Evolutionary conservation across 1,140 invertebrate genomes (phyloP).

Genomic region (Plutomurus gul): DNA sequence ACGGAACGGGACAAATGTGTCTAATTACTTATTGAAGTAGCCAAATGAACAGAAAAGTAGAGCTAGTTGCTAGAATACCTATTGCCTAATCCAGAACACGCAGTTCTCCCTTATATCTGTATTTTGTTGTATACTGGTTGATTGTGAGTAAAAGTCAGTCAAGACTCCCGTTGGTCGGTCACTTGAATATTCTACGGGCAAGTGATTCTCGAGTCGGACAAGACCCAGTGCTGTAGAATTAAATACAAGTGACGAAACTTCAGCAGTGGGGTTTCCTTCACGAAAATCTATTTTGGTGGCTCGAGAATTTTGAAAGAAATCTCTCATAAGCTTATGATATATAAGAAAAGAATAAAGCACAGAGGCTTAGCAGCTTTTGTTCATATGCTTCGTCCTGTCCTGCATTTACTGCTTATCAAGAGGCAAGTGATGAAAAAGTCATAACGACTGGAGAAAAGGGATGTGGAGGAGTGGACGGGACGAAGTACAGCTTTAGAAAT

Average conservation of each 20-base stretch:
- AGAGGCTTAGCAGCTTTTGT: not conserved
- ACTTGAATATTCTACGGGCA: not conserved
- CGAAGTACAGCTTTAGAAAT: not conserved
- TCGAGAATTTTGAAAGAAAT: not conserved
- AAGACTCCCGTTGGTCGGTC: no score
- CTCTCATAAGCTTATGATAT: not conserved
- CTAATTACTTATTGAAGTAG: conserved; percentile 33
- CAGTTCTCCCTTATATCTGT: no score
- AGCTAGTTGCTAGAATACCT: not conserved
- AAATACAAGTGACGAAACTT: not conserved
- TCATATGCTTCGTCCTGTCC: not conserved
- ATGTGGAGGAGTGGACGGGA: conserved; percentile 7
- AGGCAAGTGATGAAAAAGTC: conserved; percentile 12
- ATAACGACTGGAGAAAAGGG: not conserved
- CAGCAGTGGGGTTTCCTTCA: not conserved
- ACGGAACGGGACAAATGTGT: conserved; percentile 38
- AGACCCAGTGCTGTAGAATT: no score
- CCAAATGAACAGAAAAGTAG: conserved; percentile 1
- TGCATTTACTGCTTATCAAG: not conserved
- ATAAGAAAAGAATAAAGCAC: no score
- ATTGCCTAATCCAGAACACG: no score
- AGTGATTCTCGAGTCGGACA: not conserved
- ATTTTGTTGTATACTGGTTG: no score
- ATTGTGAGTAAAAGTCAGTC: no score
- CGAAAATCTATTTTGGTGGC: not conserved